phyloP scores from a whole-genome alignment of 2,888 invertebrate genomes.

The Apoda limacodes region DNA sequence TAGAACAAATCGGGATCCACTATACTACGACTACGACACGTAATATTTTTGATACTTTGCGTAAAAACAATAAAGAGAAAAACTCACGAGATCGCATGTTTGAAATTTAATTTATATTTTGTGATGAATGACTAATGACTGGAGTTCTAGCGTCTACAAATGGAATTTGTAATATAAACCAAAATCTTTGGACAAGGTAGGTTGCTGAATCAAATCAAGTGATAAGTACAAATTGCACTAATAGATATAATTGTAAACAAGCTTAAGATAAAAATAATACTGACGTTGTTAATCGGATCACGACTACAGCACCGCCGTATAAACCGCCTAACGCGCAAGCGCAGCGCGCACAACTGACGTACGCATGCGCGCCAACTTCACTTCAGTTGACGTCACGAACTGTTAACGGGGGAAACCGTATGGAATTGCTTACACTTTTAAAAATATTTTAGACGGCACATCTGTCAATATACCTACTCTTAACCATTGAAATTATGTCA shows the following conservation, averaged over 20 bases:
- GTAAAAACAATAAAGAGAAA: too few relatives aligned
- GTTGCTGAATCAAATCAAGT: too few relatives aligned
- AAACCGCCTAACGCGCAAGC: conserved; percentile 67
- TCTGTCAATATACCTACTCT: too few relatives aligned
- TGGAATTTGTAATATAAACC: conserved; percentile 2
- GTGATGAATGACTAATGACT: conserved; percentile 27
- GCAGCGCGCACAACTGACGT: conserved; percentile 65
- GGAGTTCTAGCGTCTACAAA: conserved; percentile 25
- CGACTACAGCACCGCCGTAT: conserved; percentile 66
- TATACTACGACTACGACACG: conserved; percentile 38
- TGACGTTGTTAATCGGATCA: conserved; percentile 69
- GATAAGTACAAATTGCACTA: conserved; percentile 12
- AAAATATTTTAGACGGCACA: too few relatives aligned
- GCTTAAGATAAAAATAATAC: conserved; percentile 44
- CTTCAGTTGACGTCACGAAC: conserved; percentile 35
- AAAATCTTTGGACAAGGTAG: conserved; percentile 1
- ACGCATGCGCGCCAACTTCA: conserved; percentile 59
- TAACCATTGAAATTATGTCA: too few relatives aligned
- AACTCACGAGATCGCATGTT: too few relatives aligned
- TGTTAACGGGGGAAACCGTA: too few relatives aligned
- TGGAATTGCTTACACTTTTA: too few relatives aligned
- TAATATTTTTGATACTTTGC: conserved; percentile 34
- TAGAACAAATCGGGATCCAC: conserved; percentile 56
- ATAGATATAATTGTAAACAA: conserved; percentile 22
- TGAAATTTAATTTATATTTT: too few relatives aligned